Conservation (phyloP, 2,888 invertebrate genomes). For the Sericinus montela region DNA sequence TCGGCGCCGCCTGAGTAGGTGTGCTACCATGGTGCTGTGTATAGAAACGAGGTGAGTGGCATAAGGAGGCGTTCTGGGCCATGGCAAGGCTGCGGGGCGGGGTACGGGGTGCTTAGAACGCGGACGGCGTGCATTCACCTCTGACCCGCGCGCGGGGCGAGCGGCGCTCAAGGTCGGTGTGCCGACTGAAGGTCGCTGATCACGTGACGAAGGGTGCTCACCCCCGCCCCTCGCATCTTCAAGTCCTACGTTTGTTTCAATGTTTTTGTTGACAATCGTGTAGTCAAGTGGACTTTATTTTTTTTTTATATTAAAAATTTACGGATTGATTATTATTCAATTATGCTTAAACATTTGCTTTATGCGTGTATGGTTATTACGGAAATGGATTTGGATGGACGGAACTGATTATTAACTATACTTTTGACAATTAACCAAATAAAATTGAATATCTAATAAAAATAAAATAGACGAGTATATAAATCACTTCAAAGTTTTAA, state of each 20-base stretch:
- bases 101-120: constrained; percentile 38
- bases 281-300: constrained; percentile 33
- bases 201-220: constrained; percentile 70
- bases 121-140: constrained; percentile 71
- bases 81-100: constrained; percentile 38
- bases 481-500: no score
- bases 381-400: no score
- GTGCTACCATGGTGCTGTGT: constrained; percentile 53
- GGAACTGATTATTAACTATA: no score
- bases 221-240: constrained; percentile 36
- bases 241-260: constrained; percentile 31
- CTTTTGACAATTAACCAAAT: no score
- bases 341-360: no score
- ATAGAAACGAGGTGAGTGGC: constrained; percentile 62
- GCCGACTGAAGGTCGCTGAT: constrained; percentile 76
- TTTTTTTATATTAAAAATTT: no score
- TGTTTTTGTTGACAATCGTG: constrained; percentile 38
- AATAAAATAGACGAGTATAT: no score
- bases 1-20: constrained; percentile 38
- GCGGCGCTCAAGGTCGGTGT: constrained; percentile 77
- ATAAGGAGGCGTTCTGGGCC: constrained; percentile 42
- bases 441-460: no score
- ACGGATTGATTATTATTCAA: no score
- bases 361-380: no score
- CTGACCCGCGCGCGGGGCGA: constrained; percentile 76